Base-by-base conservation (phyloP, 2,888 invertebrate genomes). In the Eremobia ochroleuca region DNA sequence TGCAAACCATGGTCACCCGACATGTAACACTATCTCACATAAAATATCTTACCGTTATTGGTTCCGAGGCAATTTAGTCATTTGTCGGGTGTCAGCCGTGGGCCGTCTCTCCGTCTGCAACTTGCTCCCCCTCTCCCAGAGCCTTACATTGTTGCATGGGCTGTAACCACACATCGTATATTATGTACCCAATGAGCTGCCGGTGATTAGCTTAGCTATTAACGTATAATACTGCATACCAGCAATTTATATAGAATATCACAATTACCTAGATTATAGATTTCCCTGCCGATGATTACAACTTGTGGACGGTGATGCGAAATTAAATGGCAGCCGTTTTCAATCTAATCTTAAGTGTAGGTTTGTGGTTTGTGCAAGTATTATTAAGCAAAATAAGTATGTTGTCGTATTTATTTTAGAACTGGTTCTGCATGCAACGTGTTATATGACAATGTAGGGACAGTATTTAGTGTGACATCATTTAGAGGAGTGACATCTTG, bases 61-160 rank as follows among this genome's bases (percentile, higher is more conserved):
- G 91, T 91, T 90, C 88, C 87, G 89, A 89, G 87, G 92, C 93
- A 94, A 94, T 95, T 95, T 94, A 94, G 93, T 93, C 92, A 94
- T 94, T 93, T 93, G 93, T 93, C 92, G 92, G 87, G 88, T 92
- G 94, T 93, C 94, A 90, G 92, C 86, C 89, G 90, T 86, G 87
- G 87, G 91, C 91, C 80, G 89, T 83, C 82, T 81, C 83, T 66
- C 71, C 66, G 79, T 81, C 81, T 71, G 89, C 87, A 78, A 80
- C 70, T 85, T 81, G 78, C 64, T 64, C 66, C 76, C 78, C 85
- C 87, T 80, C 73, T 52, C 46, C 80, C 67, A 81, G 82, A 76
- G 75, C 84, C 49, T 76, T 86, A 87, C 85, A 83, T 73, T 88
- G 87, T 88, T 87, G 88, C 88, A 73, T 73, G 61, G 15, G 46